These are phyloP conservation scores for Oryctolagus cuniculus DNA, from an alignment of 2,113 vertebrate genomes.

Conservation along the genomic window mOryCun1.1 NC_091449.1:60085001-60085500, in stretches of 20 bases:
- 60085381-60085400: background rate
- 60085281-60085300: constrained; percentile 18
- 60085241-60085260: constrained; percentile 1
- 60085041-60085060: no score
- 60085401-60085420: background rate
- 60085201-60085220: background rate
- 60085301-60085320: constrained; percentile 73
- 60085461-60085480: background rate
- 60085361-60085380: constrained; percentile 31
- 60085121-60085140: background rate
- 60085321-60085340: constrained; percentile 26
- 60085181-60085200: background rate
- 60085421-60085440: background rate
- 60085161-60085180: background rate
- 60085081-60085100: no score
- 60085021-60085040: no score
- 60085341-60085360: constrained; percentile 67
- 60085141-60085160: background rate
- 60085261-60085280: background rate
- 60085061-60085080: no score
- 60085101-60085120: background rate
- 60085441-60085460: constrained; percentile 19
- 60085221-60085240: background rate
- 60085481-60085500: background rate
- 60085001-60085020: no score